Conservation (phyloP, 2,113 vertebrate species). For the Grus americana region DNA sequence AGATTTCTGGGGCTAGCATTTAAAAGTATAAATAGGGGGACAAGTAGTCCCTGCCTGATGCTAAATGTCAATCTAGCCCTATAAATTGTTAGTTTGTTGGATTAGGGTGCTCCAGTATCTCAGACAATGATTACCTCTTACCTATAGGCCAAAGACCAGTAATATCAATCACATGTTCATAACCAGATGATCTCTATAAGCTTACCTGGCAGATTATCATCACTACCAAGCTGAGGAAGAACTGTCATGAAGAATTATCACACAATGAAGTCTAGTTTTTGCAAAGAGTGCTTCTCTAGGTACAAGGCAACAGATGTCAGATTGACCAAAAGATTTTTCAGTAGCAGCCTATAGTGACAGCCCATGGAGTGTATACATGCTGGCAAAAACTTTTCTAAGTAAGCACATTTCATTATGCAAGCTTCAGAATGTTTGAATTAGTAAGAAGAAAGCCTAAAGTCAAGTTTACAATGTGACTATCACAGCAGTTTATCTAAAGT, state of each 20-base stretch:
- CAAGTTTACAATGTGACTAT: background rate
- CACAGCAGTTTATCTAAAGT: background rate
- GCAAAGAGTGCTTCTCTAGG: background rate
- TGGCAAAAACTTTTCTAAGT: background rate
- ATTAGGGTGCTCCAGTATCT: background rate
- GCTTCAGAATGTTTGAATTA: background rate
- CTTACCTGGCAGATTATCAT: background rate
- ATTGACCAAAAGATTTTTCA: background rate
- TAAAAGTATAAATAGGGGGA: background rate
- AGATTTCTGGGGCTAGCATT: background rate
- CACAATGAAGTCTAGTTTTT: background rate
- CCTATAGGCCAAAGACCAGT: background rate
- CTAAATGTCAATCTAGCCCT: background rate
- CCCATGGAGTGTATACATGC: fast-evolving
- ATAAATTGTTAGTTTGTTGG: background rate
- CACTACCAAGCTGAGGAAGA: background rate
- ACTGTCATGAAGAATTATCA: background rate
- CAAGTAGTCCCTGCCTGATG: background rate
- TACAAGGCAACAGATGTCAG: background rate
- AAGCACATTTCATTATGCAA: background rate
- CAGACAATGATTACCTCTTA: background rate
- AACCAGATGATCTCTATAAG: background rate
- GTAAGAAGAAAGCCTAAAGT: background rate
- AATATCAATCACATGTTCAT: background rate
- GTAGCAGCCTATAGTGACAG: background rate